Evolutionary conservation across 2,797 vertebrate species (phyloP), one percentile per base, ranked within the genome.

Genomic region (Thalassophryne amazonica): DNA sequence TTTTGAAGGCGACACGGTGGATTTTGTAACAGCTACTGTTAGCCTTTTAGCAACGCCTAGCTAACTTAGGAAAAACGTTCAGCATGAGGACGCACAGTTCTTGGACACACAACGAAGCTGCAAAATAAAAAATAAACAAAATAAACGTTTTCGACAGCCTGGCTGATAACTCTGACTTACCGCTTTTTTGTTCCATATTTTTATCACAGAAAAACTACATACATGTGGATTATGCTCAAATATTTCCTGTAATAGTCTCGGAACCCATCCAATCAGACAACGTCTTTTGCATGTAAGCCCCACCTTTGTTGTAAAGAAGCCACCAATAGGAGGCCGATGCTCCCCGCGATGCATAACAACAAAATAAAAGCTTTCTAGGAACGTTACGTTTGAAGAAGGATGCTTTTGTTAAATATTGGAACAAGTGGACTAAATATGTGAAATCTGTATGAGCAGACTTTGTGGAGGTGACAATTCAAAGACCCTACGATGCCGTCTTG

Each of bases 141-240:
- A 16, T 4, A 1, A 3, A 22, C 3, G 4, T n/a, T 2, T 3
- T 14, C 25, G 0, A 5, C n/a, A n/a, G n/a, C n/a, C n/a, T 25
- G 0, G 5, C 16, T 0, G 4, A 3, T 17, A 18, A 7, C 5
- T 36, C 29, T 2, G 4, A 47, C 45, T 2, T 73, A 86, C 83
- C 80, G 9, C 48, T 59, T 4, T 27, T 76, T 29, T 66, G 45
- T 0, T 80, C 80, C 85, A 87, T 87, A 2, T 40, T 77, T 52
- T 17, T 39, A n/a, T 7, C 19, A 31, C 19, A 31, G 4, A 22
- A 57, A 14, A 23, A 6, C 17, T 1, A 9, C 1, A 17, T 11
- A 5, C 27, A 7, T 7, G 3, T 24, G 4, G 7, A 2, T 6
- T 8, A 0, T 5, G 4, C 2, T 9, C 2, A 12, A 13, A 0